phyloP scores from a whole-genome alignment of 2,797 vertebrate genomes.

The Chaunax sp. region DNA sequence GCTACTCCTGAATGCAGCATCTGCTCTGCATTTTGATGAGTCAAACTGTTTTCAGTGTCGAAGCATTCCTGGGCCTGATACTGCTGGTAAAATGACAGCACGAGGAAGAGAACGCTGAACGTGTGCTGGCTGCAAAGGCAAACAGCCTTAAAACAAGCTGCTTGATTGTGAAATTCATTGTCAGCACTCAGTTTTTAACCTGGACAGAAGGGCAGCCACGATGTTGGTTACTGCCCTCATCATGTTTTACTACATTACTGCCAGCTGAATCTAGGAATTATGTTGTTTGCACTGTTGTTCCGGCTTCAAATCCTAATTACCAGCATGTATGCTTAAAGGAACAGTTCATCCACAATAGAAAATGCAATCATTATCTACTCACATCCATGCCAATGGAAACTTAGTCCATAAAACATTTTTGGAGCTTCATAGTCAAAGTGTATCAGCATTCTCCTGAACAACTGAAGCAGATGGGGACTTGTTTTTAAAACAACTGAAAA shows the following conservation, averaged over 20 bases:
- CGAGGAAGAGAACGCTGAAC: conserved; percentile 18
- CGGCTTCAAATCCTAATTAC: background rate
- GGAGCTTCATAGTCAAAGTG: too few relatives aligned
- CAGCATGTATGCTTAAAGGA: background rate
- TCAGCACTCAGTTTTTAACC: conserved; percentile 43
- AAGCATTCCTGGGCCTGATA: conserved; percentile 51
- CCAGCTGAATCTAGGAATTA: conserved; percentile 20
- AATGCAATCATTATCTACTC: too few relatives aligned
- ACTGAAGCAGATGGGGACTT: too few relatives aligned
- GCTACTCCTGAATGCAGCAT: conserved; percentile 53
- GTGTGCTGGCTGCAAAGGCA: conserved; percentile 16
- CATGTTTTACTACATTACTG: conserved; percentile 26
- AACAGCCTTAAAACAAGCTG: conserved; percentile 13
- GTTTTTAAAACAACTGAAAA: too few relatives aligned
- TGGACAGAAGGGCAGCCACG: conserved; percentile 27
- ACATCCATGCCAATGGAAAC: too few relatives aligned
- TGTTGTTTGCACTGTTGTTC: background rate
- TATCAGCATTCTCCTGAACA: too few relatives aligned
- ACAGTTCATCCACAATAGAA: too few relatives aligned
- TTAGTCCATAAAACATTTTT: too few relatives aligned
- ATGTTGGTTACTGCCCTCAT: conserved; percentile 14
- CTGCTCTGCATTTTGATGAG: conserved; percentile 79
- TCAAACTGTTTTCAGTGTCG: conserved; percentile 48
- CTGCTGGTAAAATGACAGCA: conserved; percentile 59
- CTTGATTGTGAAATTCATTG: conserved; percentile 32